These are phyloP conservation scores for Plemyria rubiginata DNA, from an alignment of 2,888 invertebrate species.

Conservation along the genomic window DNA sequence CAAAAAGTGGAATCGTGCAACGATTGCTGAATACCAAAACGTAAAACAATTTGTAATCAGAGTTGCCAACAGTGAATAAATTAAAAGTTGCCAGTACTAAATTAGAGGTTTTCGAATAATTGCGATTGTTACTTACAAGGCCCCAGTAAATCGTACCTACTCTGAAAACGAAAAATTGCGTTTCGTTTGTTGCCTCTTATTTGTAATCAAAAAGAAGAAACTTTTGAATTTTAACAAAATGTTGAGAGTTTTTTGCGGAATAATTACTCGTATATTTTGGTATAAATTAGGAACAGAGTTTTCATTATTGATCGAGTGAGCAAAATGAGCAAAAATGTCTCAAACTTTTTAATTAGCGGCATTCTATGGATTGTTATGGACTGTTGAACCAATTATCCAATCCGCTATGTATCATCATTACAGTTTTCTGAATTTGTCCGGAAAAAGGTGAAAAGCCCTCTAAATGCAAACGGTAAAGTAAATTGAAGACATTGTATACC, in stretches of 20 bases:
- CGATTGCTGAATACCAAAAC: slow-evolving; percentile 62
- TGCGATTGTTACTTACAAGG: slow-evolving; percentile 60
- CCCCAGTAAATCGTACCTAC: slow-evolving; percentile 41
- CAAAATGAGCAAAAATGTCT: no score
- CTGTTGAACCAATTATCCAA: no score
- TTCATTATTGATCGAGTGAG: slow-evolving; percentile 3
- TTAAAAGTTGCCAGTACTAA: slow-evolving; percentile 67
- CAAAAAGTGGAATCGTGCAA: slow-evolving; percentile 54
- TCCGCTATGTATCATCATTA: no score
- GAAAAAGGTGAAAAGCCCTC: no score
- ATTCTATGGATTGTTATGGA: no score
- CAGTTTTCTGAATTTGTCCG: no score
- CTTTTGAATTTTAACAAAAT: slow-evolving; percentile 25
- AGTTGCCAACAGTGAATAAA: slow-evolving; percentile 65
- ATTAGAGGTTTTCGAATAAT: slow-evolving; percentile 68
- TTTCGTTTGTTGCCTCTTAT: slow-evolving; percentile 30
- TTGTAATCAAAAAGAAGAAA: slow-evolving; percentile 33
- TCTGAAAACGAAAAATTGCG: slow-evolving; percentile 34
- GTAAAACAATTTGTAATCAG: slow-evolving; percentile 72
- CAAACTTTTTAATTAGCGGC: no score
- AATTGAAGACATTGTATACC: no score
- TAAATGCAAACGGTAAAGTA: no score
- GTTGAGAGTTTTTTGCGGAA: slow-evolving; percentile 27
- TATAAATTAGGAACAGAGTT: slow-evolving; percentile 10
- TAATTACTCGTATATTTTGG: background rate